Evolutionary conservation across 1,140 invertebrate genomes (phyloP), one percentile per base, ranked within the genome.

Genomic region (Calosoma granatense): DNA sequence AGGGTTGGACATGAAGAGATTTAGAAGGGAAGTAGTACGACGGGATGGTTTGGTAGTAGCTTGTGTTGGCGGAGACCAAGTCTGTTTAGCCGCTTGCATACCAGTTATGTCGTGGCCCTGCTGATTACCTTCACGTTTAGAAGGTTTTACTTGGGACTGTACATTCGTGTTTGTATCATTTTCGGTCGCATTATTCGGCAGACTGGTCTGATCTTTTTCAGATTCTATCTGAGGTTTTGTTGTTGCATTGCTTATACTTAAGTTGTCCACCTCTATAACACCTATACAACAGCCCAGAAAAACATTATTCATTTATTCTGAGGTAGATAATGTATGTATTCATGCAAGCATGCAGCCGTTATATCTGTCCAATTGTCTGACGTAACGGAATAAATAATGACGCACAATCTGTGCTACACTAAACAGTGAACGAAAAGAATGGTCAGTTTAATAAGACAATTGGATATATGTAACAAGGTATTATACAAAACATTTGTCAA

Each of bases 1-100:
- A 78, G 89, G 90, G 78, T 90, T 90, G 79, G 89, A 89, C 80
- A 91, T 90, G 81, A 93, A 94, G 77, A 93, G 82, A 83, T 94
- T 93, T 74, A 93, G 83, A 72, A 94, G 83, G 74, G 90, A 93
- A 73, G 90, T 92, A 76, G 91, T 91, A 79, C 90, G 87, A 75
- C 89, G 86, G 73, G 88, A 91, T 75, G 86, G 81, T 83, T 90
- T 90, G 77, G 76, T 78, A 57, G 76, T 72, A 67, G 26, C 67
- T 70, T 70, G 54, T 62, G 66, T 63, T 71, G 67, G 74, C 74
- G 74, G 72, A 72, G 62, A 72, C 73, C 63, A 75, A 72, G 58
- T 72, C 73, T 61, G 74, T 73, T 59, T 74, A 71, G 22, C 71
- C 73, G 56, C 74, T 74, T 20, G 73, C 68, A 55, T 70, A 30